Evolutionary conservation across 2,888 invertebrate species (phyloP).

Genomic region (Microctonus aethiopoides): DNA sequence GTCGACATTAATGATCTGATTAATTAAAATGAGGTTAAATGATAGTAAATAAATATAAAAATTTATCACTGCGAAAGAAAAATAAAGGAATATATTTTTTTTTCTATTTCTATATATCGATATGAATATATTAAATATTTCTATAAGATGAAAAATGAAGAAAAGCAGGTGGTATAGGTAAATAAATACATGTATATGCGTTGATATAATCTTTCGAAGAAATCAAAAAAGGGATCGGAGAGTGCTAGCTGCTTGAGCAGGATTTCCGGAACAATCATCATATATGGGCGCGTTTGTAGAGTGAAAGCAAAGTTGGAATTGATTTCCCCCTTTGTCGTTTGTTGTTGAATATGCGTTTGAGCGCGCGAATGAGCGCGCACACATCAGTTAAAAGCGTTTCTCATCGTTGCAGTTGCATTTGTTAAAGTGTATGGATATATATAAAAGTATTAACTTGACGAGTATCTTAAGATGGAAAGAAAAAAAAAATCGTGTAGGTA

Average conservation of each 20-base stretch:
- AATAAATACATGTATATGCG: not conserved
- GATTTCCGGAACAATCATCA: slow-evolving; percentile 53
- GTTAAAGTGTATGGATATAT: not conserved
- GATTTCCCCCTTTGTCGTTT: slow-evolving; percentile 49
- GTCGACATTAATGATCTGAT: slow-evolving; percentile 64
- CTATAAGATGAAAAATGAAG: not conserved
- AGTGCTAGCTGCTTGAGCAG: slow-evolving; percentile 25
- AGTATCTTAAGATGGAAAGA: not conserved
- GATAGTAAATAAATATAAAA: not conserved
- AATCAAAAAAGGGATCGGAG: slow-evolving; percentile 41
- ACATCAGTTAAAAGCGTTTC: not conserved
- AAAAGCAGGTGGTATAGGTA: not conserved
- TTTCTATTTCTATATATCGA: not conserved
- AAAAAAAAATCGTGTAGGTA: too few relatives aligned
- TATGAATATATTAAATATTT: not conserved
- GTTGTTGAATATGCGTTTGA: slow-evolving; percentile 14
- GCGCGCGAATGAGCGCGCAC: not conserved
- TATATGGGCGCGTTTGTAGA: slow-evolving; percentile 32
- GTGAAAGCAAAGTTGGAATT: slow-evolving; percentile 57
- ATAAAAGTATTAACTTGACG: not conserved
- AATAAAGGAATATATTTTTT: too few relatives aligned
- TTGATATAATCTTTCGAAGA: slow-evolving; percentile 17
- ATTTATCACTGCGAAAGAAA: not conserved
- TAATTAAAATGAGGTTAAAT: slow-evolving; percentile 54
- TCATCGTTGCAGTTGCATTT: slow-evolving; percentile 24